phyloP scores from a whole-genome alignment of 2,888 invertebrate genomes.

The Drosophila barbarae region DNA sequence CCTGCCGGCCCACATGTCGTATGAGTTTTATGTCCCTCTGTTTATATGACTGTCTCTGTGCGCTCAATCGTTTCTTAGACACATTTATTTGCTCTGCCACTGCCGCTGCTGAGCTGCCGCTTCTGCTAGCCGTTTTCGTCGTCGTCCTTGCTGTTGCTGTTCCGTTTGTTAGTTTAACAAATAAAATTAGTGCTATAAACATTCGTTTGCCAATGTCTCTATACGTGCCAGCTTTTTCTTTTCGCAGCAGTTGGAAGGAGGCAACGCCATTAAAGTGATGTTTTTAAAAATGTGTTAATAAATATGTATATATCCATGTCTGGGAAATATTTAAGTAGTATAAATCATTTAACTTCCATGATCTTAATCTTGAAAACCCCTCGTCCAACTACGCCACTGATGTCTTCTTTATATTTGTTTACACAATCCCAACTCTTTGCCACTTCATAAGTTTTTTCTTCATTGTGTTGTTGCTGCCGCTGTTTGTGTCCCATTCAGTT shows the following conservation, averaged over 20 bases:
- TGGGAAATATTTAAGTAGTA: not conserved
- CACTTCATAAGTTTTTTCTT: conserved; percentile 51
- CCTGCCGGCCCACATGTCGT: conserved; percentile 55
- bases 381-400: conserved; percentile 23
- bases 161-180: conserved; percentile 65
- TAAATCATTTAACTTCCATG: conserved; percentile 6
- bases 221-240: conserved; percentile 10
- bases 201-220: conserved; percentile 58
- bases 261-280: conserved; percentile 21
- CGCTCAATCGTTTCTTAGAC: conserved; percentile 49
- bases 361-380: conserved; percentile 5
- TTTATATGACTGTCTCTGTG: conserved; percentile 38
- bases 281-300: conserved; percentile 6
- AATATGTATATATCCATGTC: not conserved
- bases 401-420: conserved; percentile 43
- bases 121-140: conserved; percentile 5
- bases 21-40: conserved; percentile 57
- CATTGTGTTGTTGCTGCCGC: conserved; percentile 7
- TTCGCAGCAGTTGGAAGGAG: not conserved
- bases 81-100: conserved; percentile 46
- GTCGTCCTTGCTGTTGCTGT: conserved; percentile 19
- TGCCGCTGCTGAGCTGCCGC: not conserved
- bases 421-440: conserved; percentile 52
- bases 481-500: conserved; percentile 35
- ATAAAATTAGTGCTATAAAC: conserved; percentile 73